A percentile compares a stretch with the other conserved stretches of the same genome.
Evolutionary conservation across 2,888 invertebrate species (phyloP).

Genomic region (Parascotia fuliginaria): DNA sequence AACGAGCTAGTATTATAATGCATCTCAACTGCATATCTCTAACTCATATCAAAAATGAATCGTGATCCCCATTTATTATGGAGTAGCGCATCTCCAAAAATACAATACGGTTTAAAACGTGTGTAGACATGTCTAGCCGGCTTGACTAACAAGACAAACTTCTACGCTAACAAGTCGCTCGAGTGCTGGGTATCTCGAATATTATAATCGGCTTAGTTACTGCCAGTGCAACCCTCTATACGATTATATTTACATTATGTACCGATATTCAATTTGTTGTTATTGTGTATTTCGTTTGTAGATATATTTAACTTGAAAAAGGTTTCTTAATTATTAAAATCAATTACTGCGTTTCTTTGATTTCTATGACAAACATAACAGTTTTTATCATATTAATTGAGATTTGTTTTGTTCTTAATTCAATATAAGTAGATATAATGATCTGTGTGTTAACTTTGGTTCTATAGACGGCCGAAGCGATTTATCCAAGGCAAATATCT

Average conservation of each 20-base stretch:
- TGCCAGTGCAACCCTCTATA: conserved; percentile 48
- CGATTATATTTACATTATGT: conserved; percentile 31
- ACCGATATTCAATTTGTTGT: conserved; percentile 13
- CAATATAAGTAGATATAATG: too few species aligned
- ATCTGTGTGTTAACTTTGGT: too few species aligned
- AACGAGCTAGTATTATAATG: too few species aligned
- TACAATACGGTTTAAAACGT: conserved; percentile 43
- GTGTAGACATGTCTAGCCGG: conserved; percentile 47
- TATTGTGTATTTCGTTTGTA: conserved; percentile 9
- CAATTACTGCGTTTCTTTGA: too few species aligned
- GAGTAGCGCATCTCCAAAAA: conserved; percentile 31
- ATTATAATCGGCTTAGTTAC: conserved; percentile 72
- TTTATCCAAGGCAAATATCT: too few species aligned
- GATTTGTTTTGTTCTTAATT: too few species aligned
- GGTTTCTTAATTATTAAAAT: too few species aligned
- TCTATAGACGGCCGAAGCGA: too few species aligned
- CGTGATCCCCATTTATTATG: conserved; percentile 32
- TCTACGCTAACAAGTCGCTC: conserved; percentile 66
- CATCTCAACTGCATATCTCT: not conserved
- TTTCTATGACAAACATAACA: too few species aligned
- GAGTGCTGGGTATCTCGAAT: conserved; percentile 54
- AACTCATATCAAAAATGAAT: conserved; percentile 2
- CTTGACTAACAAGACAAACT: conserved; percentile 71
- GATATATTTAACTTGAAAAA: not conserved
- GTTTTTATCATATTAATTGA: too few species aligned